Conservation (phyloP, 2,113 vertebrate species). For the Clinocottus analis region DNA sequence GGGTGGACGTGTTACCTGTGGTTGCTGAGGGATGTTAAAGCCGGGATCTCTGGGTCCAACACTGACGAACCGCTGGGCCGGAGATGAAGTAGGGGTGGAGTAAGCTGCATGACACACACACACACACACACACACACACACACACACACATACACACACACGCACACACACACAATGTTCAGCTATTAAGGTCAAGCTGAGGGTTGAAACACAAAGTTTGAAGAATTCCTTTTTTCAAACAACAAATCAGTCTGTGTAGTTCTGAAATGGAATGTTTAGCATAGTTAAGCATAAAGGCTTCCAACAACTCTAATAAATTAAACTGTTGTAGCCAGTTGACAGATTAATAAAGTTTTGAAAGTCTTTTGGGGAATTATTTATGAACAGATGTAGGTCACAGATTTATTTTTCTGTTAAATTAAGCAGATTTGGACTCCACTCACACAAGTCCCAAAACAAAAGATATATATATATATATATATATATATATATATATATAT, state of each 20-base stretch:
- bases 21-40: conserved; percentile 99
- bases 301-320: background rate
- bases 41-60: conserved; percentile 98
- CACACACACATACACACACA: conserved; percentile 25
- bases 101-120: conserved; percentile 89
- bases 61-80: conserved; percentile 99
- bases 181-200: background rate
- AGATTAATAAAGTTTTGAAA: conserved; percentile 21
- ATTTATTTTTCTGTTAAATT: background rate
- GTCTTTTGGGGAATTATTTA: conserved; percentile 12
- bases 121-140: conserved; percentile 39
- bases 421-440: background rate
- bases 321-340: background rate
- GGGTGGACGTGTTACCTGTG: conserved; percentile 96
- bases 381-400: conserved; percentile 28
- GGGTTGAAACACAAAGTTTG: background rate
- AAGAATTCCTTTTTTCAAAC: background rate
- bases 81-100: conserved; percentile 99
- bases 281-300: background rate
- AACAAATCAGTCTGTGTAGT: background rate
- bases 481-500: background rate
- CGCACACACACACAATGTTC: conserved; percentile 56
- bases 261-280: background rate
- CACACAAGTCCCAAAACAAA: background rate
- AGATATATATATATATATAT: conserved; percentile 1